Percentiles rank a stretch among this genome's conserved stretches.
Conservation (phyloP, 1,140 invertebrate species). For the Conus betulinus region DNA sequence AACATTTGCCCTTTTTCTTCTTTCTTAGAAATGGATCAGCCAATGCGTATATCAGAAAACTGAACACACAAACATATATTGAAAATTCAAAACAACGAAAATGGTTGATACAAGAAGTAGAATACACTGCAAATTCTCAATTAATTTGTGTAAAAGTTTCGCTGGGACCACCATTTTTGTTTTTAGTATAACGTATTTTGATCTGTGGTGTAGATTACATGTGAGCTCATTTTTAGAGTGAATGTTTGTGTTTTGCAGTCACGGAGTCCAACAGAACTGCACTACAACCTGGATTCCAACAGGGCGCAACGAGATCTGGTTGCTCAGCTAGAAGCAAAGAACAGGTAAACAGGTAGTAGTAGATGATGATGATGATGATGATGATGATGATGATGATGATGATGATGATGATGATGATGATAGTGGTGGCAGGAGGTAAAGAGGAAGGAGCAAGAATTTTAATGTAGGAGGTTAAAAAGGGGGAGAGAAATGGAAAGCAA, state of each 20-base stretch:
- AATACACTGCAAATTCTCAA: too few relatives aligned
- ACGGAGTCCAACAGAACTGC: conserved; percentile 85
- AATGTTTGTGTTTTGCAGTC: conserved; percentile 65
- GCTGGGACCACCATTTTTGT: too few relatives aligned
- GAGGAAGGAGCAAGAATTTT: not conserved
- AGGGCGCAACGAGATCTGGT: conserved; percentile 94
- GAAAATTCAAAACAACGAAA: too few relatives aligned
- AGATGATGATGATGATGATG: conserved; percentile 33
- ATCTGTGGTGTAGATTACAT: too few relatives aligned
- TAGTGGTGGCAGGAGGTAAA: not conserved
- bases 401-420: conserved; percentile 36
- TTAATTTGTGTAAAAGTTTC: too few relatives aligned
- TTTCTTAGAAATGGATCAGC: too few relatives aligned
- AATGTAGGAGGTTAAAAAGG: not conserved
- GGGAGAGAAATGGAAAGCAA: not conserved
- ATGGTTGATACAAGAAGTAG: too few relatives aligned
- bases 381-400: conserved; percentile 34
- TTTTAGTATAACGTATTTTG: too few relatives aligned
- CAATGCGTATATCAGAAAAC: too few relatives aligned
- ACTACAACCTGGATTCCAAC: conserved; percentile 86
- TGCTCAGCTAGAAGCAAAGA: conserved; percentile 95
- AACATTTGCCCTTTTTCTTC: too few relatives aligned
- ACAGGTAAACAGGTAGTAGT: conserved; percentile 79
- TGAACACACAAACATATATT: too few relatives aligned
- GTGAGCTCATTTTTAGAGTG: too few relatives aligned